Evolutionary conservation across 2,113 vertebrate genomes (phyloP).

Genomic region (Ophthalmolycus amberensis): DNA sequence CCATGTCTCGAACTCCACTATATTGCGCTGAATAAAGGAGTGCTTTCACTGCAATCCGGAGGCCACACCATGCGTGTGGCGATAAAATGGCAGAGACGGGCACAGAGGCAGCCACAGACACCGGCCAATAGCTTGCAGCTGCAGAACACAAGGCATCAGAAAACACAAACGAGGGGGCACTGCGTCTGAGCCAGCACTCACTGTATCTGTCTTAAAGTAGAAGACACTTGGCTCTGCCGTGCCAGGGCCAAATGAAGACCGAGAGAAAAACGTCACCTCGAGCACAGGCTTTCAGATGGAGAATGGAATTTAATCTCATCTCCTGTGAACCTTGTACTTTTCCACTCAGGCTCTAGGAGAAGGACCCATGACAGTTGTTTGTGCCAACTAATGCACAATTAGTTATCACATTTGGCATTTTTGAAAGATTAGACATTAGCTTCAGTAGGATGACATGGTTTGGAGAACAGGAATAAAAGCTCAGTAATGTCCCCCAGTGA

Average conservation of each 20-base stretch:
- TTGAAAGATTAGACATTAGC: slow-evolving; percentile 28
- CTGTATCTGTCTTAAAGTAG: slow-evolving; percentile 41
- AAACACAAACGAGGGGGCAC: slow-evolving; percentile 30
- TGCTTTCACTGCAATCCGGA: slow-evolving; percentile 42
- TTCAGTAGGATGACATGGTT: slow-evolving; percentile 7
- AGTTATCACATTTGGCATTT: slow-evolving; percentile 15
- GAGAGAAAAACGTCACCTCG: slow-evolving; percentile 57
- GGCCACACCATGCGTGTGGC: slow-evolving; percentile 21
- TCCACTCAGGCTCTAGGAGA: slow-evolving; percentile 68
- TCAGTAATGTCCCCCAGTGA: slow-evolving; percentile 17
- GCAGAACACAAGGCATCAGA: slow-evolving; percentile 55
- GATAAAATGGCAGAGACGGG: slow-evolving; percentile 58
- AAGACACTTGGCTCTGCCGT: slow-evolving; percentile 42
- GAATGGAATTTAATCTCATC: slow-evolving; percentile 84
- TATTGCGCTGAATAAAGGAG: slow-evolving; percentile 46
- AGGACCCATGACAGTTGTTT: slow-evolving; percentile 46
- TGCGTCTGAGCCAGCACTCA: slow-evolving; percentile 22
- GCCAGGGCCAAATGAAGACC: slow-evolving; percentile 57
- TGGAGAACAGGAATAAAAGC: slow-evolving; percentile 3
- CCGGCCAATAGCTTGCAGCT: slow-evolving; percentile 58
- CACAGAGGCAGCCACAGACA: slow-evolving; percentile 55
- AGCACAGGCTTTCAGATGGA: slow-evolving; percentile 63
- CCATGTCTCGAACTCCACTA: slow-evolving; percentile 57
- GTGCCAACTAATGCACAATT: slow-evolving; percentile 27
- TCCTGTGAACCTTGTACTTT: slow-evolving; percentile 78